Conservation (phyloP, 2,113 vertebrate species). For the Colaptes auratus region DNA sequence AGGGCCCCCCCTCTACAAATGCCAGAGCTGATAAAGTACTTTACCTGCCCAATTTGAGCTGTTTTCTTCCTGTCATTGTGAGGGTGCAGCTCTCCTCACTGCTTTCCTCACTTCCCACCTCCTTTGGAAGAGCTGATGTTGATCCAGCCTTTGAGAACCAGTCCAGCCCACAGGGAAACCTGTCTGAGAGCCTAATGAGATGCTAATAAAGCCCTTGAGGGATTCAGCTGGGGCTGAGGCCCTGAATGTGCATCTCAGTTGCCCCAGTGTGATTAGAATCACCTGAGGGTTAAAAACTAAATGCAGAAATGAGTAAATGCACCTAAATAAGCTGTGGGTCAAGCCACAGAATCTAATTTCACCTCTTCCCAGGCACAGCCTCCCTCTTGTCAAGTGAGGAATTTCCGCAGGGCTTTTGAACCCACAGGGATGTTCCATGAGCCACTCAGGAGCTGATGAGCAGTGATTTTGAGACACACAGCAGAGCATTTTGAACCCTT, state of each 20-base stretch:
- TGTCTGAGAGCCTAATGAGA: background rate
- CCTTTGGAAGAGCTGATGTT: background rate
- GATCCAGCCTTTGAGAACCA: background rate
- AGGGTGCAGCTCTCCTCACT: background rate
- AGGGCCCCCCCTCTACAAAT: fast-evolving
- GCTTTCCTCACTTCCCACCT: background rate
- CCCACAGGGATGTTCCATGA: fast-evolving
- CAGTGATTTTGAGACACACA: background rate
- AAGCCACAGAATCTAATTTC: background rate
- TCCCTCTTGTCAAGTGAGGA: background rate
- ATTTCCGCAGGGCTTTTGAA: background rate
- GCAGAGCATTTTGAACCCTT: background rate
- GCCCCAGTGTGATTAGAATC: background rate
- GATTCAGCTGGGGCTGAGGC: background rate
- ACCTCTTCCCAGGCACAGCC: background rate
- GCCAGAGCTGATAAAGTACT: background rate
- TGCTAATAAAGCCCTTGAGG: background rate
- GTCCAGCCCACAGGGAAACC: background rate
- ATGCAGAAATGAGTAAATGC: background rate
- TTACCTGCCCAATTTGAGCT: background rate
- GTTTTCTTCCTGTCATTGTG: background rate
- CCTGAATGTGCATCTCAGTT: background rate
- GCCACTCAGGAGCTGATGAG: background rate
- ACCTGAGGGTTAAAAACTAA: background rate
- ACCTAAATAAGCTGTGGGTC: background rate